Base-by-base conservation (phyloP, 1,140 invertebrate species). In the Drosophila pectinifera region DNA sequence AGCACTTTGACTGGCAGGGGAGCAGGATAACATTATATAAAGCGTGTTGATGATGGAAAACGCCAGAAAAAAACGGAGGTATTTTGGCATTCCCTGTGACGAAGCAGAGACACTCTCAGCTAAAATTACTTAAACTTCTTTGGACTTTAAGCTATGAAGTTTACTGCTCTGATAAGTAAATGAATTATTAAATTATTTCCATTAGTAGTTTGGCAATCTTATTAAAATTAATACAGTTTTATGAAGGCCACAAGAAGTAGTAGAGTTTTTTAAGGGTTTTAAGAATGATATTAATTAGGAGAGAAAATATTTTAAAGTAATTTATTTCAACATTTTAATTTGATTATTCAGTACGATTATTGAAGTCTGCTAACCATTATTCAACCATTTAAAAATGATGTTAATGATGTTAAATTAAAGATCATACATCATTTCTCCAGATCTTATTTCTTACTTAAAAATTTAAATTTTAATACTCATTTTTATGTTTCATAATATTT, bases 1-100 rank as follows among this genome's bases (percentile, higher is more conserved):
- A 83, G 79, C 75, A 77, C 46, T 69, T 80, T 89, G 63, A 64
- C 62, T 81, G 73, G 45, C 67, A 46, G 39, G 48, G 41, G n/a
- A 18, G 41, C 22, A 53, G 34, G 64, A 56, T 70, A 70, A 56
- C 49, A 69, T 70, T 46, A 53, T 46, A 56, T 68, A 68, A 70
- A 53, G 49, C 64, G 67, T 48, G 67, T 70, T 70, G 67, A 70
- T 70, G 63, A 70, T 56, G 64, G 67, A 46, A 46, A 70, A 34
- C 36, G 39, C 11, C 46, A 16, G 48, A 11, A 24, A 55, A 34
- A 54, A 45, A 64, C 10, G 14, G 6, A 14, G 46, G 34, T 13
- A 34, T 16, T 56, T 55, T 26, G 22, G 5, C n/a, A 20, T 24
- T 51, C 10, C 1, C 8, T 10, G n/a, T 22, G 20, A 14, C n/a